These are phyloP conservation scores for Agapetus fuscipes DNA, from an alignment of 2,888 invertebrate genomes.

Conservation along the genomic window DNA sequence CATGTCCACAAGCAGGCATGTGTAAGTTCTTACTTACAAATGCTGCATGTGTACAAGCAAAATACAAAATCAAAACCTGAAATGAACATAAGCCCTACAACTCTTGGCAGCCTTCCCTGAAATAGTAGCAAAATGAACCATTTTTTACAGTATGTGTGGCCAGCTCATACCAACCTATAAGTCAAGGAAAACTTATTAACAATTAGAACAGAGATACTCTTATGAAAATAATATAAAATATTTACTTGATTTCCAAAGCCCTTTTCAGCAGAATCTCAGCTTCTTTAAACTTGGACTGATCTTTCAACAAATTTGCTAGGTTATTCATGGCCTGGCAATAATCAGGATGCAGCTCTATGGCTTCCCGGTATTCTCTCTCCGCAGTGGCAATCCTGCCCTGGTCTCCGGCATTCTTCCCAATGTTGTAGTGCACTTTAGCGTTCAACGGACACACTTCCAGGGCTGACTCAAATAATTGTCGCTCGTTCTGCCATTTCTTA, in stretches of 20 bases:
- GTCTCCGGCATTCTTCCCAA: constrained; percentile 81
- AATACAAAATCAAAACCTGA: no score
- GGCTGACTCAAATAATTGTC: constrained; percentile 68
- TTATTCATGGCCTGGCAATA: constrained; percentile 94
- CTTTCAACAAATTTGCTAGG: constrained; percentile 76
- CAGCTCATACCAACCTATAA: no score
- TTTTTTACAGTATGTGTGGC: no score
- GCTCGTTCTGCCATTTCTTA: constrained; percentile 73
- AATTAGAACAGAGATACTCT: no score
- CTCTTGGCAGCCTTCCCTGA: no score
- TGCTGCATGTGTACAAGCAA: no score
- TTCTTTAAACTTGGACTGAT: constrained; percentile 53
- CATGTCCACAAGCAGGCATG: no score
- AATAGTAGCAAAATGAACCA: no score
- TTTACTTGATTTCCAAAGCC: constrained; percentile 65
- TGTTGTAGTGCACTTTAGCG: constrained; percentile 90
- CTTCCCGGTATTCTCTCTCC: constrained; percentile 65
- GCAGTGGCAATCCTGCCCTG: constrained; percentile 58
- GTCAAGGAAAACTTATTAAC: no score
- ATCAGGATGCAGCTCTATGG: constrained; percentile 68
- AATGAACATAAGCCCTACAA: no score
- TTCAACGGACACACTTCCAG: constrained; percentile 84
- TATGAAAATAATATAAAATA: constrained; percentile 4
- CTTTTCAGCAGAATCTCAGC: constrained; percentile 62
- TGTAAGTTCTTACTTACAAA: no score